Evolutionary conservation across 2,888 invertebrate species (phyloP).

Genomic region (Nysson spinosus): DNA sequence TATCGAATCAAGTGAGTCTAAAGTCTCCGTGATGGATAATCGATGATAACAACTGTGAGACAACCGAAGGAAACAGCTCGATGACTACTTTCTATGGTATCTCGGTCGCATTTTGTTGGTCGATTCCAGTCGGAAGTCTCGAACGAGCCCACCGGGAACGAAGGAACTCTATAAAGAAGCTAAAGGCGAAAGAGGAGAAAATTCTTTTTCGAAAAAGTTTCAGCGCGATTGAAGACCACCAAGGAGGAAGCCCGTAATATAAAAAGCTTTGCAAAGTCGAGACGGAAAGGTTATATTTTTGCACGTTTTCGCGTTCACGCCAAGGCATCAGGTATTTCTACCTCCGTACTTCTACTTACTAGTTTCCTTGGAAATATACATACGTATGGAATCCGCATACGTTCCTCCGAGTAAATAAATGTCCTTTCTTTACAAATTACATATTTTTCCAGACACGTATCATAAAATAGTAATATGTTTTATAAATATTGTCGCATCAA

Average conservation of each 20-base stretch:
- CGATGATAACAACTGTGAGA: neutral
- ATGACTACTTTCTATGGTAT: constrained; percentile 31
- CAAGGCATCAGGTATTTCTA: neutral
- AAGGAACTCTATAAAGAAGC: neutral
- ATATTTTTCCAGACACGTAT: too few species aligned
- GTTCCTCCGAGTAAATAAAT: too few species aligned
- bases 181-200: constrained; percentile 4
- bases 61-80: constrained; percentile 20
- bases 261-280: neutral
- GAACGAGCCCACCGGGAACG: constrained; percentile 5
- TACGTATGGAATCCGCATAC: too few species aligned
- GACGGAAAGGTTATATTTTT: neutral
- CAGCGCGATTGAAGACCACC: neutral
- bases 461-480: too few species aligned
- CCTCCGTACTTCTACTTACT: too few species aligned
- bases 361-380: too few species aligned
- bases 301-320: neutral
- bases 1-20: constrained; percentile 3
- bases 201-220: constrained; percentile 22
- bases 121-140: constrained; percentile 7
- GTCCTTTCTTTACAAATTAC: too few species aligned
- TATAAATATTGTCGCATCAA: too few species aligned
- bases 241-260: constrained; percentile 7
- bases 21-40: constrained; percentile 1
- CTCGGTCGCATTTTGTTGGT: constrained; percentile 28